phyloP scores from a whole-genome alignment of 1,140 invertebrate genomes.

The Solenopsis invicta region DNA sequence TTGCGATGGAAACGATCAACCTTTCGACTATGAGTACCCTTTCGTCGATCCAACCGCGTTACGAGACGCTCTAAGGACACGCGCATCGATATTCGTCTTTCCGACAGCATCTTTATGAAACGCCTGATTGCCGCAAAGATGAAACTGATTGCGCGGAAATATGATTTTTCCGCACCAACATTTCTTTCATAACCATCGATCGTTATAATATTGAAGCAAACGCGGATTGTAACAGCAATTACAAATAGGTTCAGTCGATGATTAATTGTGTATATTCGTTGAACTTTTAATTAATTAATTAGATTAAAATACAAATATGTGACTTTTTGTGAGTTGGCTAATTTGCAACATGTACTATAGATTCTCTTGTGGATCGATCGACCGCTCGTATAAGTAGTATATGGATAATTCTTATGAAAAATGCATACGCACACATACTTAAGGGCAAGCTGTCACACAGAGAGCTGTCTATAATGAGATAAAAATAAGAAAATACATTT shows the following conservation, averaged over 20 bases:
- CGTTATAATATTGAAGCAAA: neutral
- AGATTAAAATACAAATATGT: neutral
- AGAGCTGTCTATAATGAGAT: conserved; percentile 40
- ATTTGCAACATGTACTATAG: neutral
- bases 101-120: neutral
- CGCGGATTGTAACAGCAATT: neutral
- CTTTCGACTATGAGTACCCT: conserved; percentile 23
- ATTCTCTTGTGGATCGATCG: conserved; percentile 14
- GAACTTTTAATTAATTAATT: neutral
- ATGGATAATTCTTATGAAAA: conserved; percentile 45
- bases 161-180: neutral
- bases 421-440: neutral
- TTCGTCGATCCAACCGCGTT: neutral
- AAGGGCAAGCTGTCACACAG: neutral
- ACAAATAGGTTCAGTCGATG: neutral
- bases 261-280: neutral
- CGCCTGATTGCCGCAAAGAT: neutral
- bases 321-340: neutral
- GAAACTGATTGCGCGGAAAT: conserved; percentile 13
- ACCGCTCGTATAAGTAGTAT: neutral
- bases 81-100: conserved; percentile 1
- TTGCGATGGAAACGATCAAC: conserved; percentile 42
- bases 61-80: conserved; percentile 14
- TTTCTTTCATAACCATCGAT: neutral
- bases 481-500: conserved; percentile 55